Evolutionary conservation across 2,888 invertebrate genomes (phyloP), one percentile per base, ranked within the genome.

Genomic region (Polymixis flavicincta): DNA sequence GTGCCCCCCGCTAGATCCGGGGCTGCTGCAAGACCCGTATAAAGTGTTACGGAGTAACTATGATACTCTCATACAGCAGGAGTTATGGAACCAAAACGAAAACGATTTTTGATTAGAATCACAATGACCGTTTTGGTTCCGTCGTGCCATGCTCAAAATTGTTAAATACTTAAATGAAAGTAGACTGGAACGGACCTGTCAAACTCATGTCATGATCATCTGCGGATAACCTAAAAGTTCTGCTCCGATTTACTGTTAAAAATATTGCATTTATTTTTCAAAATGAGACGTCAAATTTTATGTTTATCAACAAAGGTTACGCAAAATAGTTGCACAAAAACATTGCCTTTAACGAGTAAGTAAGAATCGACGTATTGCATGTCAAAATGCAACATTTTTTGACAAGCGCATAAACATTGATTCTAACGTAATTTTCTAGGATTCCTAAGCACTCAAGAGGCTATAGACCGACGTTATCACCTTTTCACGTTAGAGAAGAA

Each of bases 401-500:
- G 13, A 13, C n/a, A 60, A 50, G 19, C 4, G 19, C 28, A 52
- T 17, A 74, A 54, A 48, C 22, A 50, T 45, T 54, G 17, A n/a
- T 67, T 48, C 52, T 59, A 55, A 11, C 50, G 22, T 9, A 71
- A 69, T 78, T 86, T 92, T 93, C 28, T 74, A 97, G 97, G 96
- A 89, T 94, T 89, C 84, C 79, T 96, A 59, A 96, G 97, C 71
- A 97, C 94, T 67, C 95, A 95, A 71, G 97, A 97, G 75, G 96
- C 96, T 22, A 93, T 96, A 71, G 95, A 96, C 71, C 95, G 97
- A 45, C 97, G 98, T 73, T 97, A 97, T 93, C 97, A 97, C 69
- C 91, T 99, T 22, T 99, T 99, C 91, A 96, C 97, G 7, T 92
- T 97, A 60, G 99, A 99, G 92, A 97, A 97, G 90, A 97, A 97